Evolutionary conservation across 2,888 invertebrate species (phyloP).

Genomic region (Nysson spinosus): DNA sequence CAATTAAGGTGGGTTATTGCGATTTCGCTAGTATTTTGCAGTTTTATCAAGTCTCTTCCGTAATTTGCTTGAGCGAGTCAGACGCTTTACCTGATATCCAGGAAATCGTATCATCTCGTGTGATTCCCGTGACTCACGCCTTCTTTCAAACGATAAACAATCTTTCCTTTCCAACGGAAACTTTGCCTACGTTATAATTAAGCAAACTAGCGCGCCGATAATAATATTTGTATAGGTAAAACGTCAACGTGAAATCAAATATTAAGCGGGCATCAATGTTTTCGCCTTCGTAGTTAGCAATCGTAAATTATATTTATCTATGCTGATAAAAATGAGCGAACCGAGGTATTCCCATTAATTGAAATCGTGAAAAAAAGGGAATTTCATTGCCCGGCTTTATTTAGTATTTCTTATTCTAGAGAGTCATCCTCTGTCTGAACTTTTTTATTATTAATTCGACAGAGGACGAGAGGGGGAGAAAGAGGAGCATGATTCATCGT

Average conservation of each 20-base stretch:
- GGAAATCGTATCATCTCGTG: not conserved
- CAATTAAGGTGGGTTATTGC: too few species aligned
- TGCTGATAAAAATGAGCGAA: too few species aligned
- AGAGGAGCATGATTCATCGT: slow-evolving; percentile 45
- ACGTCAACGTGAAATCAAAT: too few species aligned
- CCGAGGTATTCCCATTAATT: not conserved
- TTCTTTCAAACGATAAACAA: too few species aligned
- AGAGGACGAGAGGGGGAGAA: too few species aligned
- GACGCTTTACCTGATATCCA: not conserved
- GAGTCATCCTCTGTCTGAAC: slow-evolving; percentile 9
- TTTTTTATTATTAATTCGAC: slow-evolving; percentile 46
- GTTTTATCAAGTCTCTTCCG: slow-evolving; percentile 3
- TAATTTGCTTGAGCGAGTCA: not conserved
- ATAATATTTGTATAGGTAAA: too few species aligned
- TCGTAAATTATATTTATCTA: too few species aligned
- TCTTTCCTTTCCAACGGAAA: too few species aligned
- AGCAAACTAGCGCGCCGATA: too few species aligned
- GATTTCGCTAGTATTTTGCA: too few species aligned
- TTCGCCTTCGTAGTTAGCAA: too few species aligned
- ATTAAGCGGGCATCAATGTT: too few species aligned
- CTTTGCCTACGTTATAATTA: not conserved
- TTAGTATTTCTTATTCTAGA: slow-evolving; percentile 24
- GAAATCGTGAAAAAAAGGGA: not conserved
- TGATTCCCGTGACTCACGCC: not conserved
- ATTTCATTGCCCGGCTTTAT: slow-evolving; percentile 5